These are phyloP conservation scores for Crotalus viridis DNA, from an alignment of 2,113 vertebrate genomes.

Conservation along the genomic window DNA sequence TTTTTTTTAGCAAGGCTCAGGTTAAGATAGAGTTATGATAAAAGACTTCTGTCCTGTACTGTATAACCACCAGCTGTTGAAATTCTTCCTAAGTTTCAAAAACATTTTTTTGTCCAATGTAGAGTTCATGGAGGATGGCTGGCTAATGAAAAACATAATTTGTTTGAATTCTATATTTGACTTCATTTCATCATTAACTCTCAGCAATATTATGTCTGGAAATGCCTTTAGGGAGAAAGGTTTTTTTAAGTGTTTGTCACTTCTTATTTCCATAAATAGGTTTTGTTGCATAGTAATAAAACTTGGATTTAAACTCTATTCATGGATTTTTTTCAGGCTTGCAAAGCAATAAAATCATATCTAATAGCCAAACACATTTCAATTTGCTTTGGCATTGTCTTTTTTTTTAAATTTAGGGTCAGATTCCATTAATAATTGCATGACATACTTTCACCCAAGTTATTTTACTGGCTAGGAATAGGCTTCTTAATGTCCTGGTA, in stretches of 20 bases:
- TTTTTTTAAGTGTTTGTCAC: neutral
- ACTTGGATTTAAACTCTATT: neutral
- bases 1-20: neutral
- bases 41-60: neutral
- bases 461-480: neutral
- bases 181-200: neutral
- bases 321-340: neutral
- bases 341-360: neutral
- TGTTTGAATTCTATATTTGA: neutral
- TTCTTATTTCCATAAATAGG: neutral
- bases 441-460: constrained; percentile 7
- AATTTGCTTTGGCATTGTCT: neutral
- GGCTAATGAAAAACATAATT: neutral
- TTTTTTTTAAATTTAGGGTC: neutral
- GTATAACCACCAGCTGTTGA: neutral
- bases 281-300: neutral
- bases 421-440: neutral
- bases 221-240: neutral
- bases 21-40: neutral
- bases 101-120: neutral
- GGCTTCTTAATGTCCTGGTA: neutral
- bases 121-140: neutral
- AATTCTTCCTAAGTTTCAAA: neutral
- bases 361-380: neutral
- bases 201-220: neutral